Percentiles rank a stretch among this genome's conserved stretches.
phyloP scores from a whole-genome alignment of 2,797 vertebrate species.

The Pitangus sulphuratus region DNA sequence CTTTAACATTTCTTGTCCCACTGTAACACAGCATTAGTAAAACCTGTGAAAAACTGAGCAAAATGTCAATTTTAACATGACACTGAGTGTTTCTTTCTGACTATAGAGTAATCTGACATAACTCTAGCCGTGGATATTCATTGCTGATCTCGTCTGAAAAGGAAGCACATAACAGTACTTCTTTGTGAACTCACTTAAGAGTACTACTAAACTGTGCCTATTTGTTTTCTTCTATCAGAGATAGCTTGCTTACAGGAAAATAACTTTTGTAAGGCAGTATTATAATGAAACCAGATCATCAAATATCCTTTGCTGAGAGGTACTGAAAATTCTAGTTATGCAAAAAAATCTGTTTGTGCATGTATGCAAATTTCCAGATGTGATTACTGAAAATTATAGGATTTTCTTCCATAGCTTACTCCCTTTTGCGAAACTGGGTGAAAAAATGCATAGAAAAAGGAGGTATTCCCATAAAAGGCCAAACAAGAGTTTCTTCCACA shows the following conservation, averaged over 20 bases:
- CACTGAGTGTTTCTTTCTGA: not conserved
- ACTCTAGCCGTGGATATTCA: not conserved
- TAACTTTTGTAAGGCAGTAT: not conserved
- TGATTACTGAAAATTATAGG: not conserved
- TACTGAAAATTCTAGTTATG: not conserved
- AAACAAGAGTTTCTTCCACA: not conserved
- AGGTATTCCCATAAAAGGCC: not conserved
- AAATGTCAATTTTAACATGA: not conserved
- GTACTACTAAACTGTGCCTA: not conserved
- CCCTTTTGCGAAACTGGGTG: not conserved
- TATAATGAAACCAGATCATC: not conserved
- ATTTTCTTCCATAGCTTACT: not conserved
- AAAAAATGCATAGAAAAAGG: not conserved
- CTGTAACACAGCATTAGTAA: not conserved
- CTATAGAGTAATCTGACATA: not conserved
- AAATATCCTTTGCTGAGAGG: not conserved
- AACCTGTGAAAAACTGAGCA: not conserved
- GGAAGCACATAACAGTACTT: not conserved
- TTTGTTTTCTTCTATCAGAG: not conserved
- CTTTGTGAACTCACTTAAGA: not conserved
- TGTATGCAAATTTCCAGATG: not conserved
- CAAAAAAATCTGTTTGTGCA: not conserved
- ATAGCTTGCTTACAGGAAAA: not conserved
- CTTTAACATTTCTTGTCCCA: not conserved
- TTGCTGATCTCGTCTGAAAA: not conserved